Conservation (phyloP, 2,797 vertebrate genomes). For the Huso huso region DNA sequence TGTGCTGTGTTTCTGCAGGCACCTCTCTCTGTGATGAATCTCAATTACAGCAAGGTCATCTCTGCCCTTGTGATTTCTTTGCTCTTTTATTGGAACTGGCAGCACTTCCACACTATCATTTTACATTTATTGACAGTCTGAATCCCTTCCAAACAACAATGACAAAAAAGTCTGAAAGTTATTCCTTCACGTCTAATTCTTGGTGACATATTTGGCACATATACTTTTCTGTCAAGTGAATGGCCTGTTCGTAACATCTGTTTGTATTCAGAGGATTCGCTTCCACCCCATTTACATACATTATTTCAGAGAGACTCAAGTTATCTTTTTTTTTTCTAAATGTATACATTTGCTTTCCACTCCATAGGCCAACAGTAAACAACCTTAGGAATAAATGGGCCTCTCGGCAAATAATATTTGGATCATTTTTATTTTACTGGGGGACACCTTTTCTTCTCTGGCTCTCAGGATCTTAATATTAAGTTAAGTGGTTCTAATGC, state of each 20-base stretch:
- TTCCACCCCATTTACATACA: constrained; percentile 36
- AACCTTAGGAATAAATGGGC: neutral
- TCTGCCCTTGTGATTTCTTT: constrained; percentile 62
- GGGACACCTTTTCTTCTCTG: too few species aligned
- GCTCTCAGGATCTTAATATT: too few species aligned
- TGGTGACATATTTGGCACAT: constrained; percentile 41
- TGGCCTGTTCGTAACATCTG: constrained; percentile 43
- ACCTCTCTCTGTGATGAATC: constrained; percentile 63
- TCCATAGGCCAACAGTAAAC: neutral
- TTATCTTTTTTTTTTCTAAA: constrained; percentile 9
- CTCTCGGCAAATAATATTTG: neutral
- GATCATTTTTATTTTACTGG: neutral
- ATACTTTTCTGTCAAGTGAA: constrained; percentile 36
- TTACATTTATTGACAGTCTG: constrained; percentile 60
- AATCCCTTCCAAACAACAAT: constrained; percentile 51
- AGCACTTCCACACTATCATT: constrained; percentile 63
- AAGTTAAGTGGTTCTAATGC: too few species aligned
- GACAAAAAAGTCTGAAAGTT: constrained; percentile 35
- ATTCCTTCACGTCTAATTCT: constrained; percentile 37
- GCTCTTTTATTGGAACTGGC: constrained; percentile 67
- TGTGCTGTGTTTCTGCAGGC: constrained; percentile 45
- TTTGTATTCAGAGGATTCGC: constrained; percentile 31
- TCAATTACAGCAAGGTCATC: constrained; percentile 77
- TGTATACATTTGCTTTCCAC: neutral
- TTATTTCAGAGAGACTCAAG: neutral